Conservation (phyloP, 2,888 invertebrate genomes). For the Philereme transversata region DNA sequence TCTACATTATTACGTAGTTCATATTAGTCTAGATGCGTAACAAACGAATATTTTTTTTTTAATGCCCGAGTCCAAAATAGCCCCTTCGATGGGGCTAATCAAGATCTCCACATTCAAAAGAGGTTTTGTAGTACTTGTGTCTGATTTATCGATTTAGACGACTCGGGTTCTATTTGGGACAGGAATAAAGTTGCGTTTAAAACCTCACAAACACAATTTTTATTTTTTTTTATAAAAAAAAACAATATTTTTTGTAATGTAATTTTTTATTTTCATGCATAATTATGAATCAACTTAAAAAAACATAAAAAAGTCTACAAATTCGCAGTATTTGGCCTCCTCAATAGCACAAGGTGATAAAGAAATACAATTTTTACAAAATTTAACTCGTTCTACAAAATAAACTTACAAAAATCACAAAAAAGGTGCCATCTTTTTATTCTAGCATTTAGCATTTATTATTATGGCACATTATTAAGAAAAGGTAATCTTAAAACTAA, state of each 20-base stretch:
- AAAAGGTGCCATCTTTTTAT: conserved; percentile 1
- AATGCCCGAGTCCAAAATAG: conserved; percentile 8
- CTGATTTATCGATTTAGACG: conserved; percentile 18
- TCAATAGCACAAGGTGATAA: conserved; percentile 14
- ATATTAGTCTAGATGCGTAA: conserved; percentile 14
- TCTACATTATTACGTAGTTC: conserved; percentile 15
- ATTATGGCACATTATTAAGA: conserved; percentile 1
- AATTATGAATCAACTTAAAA: conserved; percentile 17
- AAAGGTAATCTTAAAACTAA: conserved; percentile 2
- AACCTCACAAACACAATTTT: conserved; percentile 9
- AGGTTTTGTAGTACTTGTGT: conserved; percentile 17
- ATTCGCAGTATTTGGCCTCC: conserved; percentile 15
- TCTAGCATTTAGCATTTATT: conserved; percentile 4
- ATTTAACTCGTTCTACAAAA: conserved; percentile 1
- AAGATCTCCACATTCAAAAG: conserved; percentile 8
- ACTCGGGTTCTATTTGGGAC: conserved; percentile 18
- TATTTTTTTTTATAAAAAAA: conserved; percentile 1
- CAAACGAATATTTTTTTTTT: conserved; percentile 12
- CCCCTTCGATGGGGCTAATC: conserved; percentile 19
- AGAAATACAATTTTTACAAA: conserved; percentile 3
- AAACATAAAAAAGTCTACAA: conserved; percentile 13
- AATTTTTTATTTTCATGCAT: conserved; percentile 6
- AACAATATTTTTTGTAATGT: conserved; percentile 11
- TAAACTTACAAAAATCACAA: not conserved
- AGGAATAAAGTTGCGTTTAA: conserved; percentile 17